A percentile compares a stretch with the other conserved stretches of the same genome.
Evolutionary conservation across 2,888 invertebrate species (phyloP).

Genomic region (Stenurella melanura): DNA sequence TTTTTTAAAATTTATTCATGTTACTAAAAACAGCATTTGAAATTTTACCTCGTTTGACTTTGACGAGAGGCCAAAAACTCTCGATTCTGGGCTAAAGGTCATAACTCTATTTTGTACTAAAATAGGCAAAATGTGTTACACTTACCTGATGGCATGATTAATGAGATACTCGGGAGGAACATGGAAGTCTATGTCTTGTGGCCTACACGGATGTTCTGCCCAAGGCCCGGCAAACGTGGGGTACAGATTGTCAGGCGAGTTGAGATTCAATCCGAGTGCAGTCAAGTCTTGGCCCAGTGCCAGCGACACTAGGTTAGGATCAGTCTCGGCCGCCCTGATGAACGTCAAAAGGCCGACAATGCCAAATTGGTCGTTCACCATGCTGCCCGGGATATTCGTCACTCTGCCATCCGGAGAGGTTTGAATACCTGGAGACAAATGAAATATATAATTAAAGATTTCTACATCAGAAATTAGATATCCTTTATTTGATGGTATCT

Average conservation of each 20-base stretch:
- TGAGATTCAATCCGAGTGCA: constrained; percentile 97
- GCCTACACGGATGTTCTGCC: constrained; percentile 98
- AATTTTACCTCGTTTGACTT: too few relatives aligned
- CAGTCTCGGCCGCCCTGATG: constrained; percentile 97
- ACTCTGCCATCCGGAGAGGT: constrained; percentile 98
- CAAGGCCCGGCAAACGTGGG: constrained; percentile 99
- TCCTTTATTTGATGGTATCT: too few relatives aligned
- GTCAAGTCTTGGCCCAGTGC: constrained; percentile 99
- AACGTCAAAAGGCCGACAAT: constrained; percentile 99
- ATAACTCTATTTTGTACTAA: too few relatives aligned
- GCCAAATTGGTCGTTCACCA: constrained; percentile 99
- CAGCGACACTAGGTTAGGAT: constrained; percentile 96
- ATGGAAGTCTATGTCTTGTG: constrained; percentile 98
- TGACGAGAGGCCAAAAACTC: too few relatives aligned
- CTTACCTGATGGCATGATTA: constrained; percentile 90
- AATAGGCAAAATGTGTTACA: background rate
- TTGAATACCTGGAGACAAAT: constrained; percentile 83
- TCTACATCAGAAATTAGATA: too few relatives aligned
- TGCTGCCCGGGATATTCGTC: constrained; percentile 97
- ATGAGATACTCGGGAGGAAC: constrained; percentile 99
- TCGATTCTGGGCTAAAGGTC: too few relatives aligned
- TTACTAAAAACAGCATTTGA: too few relatives aligned
- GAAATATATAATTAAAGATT: background rate
- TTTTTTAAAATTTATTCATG: too few relatives aligned
- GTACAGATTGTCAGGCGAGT: constrained; percentile 98